A percentile compares a stretch with the other conserved stretches of the same genome.
Evolutionary conservation across 2,797 vertebrate species (phyloP).

Genomic region (Molossus alvarezi): DNA sequence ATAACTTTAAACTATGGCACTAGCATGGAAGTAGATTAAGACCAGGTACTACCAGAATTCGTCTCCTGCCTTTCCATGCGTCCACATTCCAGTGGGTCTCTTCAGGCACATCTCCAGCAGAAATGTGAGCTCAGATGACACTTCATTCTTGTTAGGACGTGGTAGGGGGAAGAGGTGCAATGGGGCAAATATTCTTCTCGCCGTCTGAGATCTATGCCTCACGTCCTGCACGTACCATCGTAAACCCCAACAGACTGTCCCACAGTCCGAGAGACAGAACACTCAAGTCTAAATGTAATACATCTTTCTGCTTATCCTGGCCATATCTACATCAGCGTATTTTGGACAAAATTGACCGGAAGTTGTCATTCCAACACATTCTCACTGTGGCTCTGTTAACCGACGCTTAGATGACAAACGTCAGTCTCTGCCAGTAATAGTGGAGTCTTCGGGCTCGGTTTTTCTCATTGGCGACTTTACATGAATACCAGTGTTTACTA

Average conservation of each 20-base stretch:
- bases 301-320: neutral
- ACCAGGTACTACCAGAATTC: neutral
- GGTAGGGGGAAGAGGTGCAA: neutral
- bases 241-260: neutral
- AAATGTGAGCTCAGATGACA: slow-evolving; percentile 18
- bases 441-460: slow-evolving; percentile 1
- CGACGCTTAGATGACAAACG: neutral
- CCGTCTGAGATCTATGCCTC: neutral
- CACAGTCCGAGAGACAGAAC: neutral
- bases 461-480: slow-evolving; percentile 60
- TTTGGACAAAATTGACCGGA: neutral
- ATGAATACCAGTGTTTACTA: slow-evolving; percentile 27
- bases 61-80: neutral
- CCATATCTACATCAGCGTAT: neutral
- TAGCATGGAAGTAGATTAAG: neutral
- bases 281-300: neutral
- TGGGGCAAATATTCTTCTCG: neutral
- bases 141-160: neutral
- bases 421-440: neutral
- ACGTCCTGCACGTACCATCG: neutral
- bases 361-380: neutral
- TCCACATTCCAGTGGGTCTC: neutral
- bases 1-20: neutral
- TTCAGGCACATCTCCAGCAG: neutral
- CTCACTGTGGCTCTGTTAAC: neutral